These are phyloP conservation scores for Tribolium freemani DNA, from an alignment of 2,888 invertebrate species.

Conservation along the genomic window DNA sequence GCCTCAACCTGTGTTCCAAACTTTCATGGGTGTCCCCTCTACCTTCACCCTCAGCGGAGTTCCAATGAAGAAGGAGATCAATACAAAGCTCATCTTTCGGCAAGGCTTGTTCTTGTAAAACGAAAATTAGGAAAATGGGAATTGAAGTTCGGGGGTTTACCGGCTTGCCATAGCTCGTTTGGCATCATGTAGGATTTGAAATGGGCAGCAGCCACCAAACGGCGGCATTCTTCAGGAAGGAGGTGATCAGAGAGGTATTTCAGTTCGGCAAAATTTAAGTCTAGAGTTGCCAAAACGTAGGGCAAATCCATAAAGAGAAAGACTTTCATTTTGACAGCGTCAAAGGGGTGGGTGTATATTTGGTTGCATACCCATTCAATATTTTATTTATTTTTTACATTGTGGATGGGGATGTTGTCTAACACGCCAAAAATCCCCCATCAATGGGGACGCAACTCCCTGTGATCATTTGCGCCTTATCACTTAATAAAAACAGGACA, in stretches of 20 bases:
- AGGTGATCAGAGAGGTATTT: slow-evolving; percentile 74
- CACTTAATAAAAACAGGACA: slow-evolving; percentile 84
- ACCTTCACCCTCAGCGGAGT: slow-evolving; percentile 69
- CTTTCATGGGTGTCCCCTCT: slow-evolving; percentile 72
- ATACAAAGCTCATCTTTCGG: slow-evolving; percentile 72
- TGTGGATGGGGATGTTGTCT: too few species aligned
- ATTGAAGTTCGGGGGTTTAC: slow-evolving; percentile 52
- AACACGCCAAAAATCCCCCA: slow-evolving; percentile 74
- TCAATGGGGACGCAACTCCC: slow-evolving; percentile 86
- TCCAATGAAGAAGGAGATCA: slow-evolving; percentile 74
- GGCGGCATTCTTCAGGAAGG: slow-evolving; percentile 72
- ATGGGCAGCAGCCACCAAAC: slow-evolving; percentile 73
- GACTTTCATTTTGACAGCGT: background rate
- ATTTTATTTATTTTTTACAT: too few species aligned
- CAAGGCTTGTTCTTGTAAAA: slow-evolving; percentile 52
- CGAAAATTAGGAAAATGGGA: background rate
- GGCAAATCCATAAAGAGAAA: background rate
- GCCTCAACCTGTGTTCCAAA: slow-evolving; percentile 72
- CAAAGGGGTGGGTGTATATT: background rate
- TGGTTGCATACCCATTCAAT: background rate
- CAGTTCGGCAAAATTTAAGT: slow-evolving; percentile 64
- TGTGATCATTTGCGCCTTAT: slow-evolving; percentile 85
- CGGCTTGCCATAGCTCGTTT: slow-evolving; percentile 66
- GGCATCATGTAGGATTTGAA: slow-evolving; percentile 69
- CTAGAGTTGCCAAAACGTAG: slow-evolving; percentile 55